Conservation (phyloP, 2,888 invertebrate genomes). For the Mesodorylaimus sp. region DNA sequence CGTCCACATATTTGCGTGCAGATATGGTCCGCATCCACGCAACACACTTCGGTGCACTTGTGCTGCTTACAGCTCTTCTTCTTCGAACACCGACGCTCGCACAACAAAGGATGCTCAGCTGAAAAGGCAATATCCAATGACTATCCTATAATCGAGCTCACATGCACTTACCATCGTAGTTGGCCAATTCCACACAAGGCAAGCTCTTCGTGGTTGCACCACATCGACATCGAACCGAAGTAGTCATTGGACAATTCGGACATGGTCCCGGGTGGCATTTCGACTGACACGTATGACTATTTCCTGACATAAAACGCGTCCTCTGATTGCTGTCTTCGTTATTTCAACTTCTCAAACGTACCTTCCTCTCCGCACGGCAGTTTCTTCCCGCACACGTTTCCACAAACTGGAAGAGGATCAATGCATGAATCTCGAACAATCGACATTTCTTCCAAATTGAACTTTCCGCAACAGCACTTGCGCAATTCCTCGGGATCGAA, state of each 20-base stretch:
- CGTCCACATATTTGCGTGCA: conserved; percentile 57
- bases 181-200: conserved; percentile 16
- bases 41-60: conserved; percentile 72
- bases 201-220: conserved; percentile 52
- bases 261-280: conserved; percentile 54
- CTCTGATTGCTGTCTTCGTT: too few relatives aligned
- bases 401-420: conserved; percentile 64
- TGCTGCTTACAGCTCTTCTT: conserved; percentile 41
- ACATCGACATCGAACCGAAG: conserved; percentile 61
- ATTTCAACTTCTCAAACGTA: background rate
- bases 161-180: background rate
- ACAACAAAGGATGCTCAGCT: conserved; percentile 32
- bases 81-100: conserved; percentile 74
- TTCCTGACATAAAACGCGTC: conserved; percentile 20
- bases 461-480: conserved; percentile 59
- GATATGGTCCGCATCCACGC: conserved; percentile 63
- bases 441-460: conserved; percentile 31
- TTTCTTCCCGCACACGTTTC: conserved; percentile 46
- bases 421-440: conserved; percentile 46
- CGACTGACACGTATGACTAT: conserved; percentile 49
- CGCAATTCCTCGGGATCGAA: conserved; percentile 44
- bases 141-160: background rate
- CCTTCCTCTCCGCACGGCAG: conserved; percentile 44
- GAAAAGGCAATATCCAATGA: conserved; percentile 6
- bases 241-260: conserved; percentile 54